These are phyloP conservation scores for Gonioctena quinquepunctata DNA, from an alignment of 1,140 invertebrate species.

Conservation along the genomic window DNA sequence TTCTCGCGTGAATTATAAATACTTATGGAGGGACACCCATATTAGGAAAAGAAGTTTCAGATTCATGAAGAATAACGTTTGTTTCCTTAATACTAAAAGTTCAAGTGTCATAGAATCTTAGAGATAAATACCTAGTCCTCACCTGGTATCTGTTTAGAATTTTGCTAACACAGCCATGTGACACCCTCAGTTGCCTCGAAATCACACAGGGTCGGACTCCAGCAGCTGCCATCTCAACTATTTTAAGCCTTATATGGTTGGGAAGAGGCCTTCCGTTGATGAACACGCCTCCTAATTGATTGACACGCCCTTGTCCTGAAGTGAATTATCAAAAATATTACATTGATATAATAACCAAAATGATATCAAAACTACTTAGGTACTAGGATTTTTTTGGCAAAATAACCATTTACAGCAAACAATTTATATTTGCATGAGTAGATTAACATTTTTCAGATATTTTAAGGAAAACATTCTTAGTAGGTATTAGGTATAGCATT, in stretches of 20 bases:
- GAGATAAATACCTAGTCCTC: background rate
- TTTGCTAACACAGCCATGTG: constrained; percentile 83
- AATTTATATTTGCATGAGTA: too few relatives aligned
- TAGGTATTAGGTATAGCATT: too few relatives aligned
- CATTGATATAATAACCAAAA: too few relatives aligned
- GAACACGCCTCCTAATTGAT: constrained; percentile 84
- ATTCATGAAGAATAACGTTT: background rate
- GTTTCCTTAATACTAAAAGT: background rate
- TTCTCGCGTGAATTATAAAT: too few relatives aligned
- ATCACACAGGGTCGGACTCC: constrained; percentile 82
- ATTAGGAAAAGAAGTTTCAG: too few relatives aligned
- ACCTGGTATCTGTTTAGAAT: constrained; percentile 78
- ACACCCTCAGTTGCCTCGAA: constrained; percentile 77
- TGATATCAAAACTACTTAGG: too few relatives aligned
- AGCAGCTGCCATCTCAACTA: constrained; percentile 80
- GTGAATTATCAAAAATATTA: too few relatives aligned
- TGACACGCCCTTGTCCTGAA: constrained; percentile 78
- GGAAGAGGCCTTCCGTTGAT: constrained; percentile 83
- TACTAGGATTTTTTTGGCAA: too few relatives aligned
- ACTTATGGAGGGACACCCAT: too few relatives aligned
- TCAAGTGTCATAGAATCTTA: background rate
- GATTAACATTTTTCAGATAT: too few relatives aligned
- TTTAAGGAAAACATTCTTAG: too few relatives aligned
- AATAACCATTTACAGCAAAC: too few relatives aligned
- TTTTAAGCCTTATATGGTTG: constrained; percentile 77